Percentiles rank a stretch among this genome's conserved stretches.
Conservation (phyloP, 2,797 vertebrate genomes). For the Spondyliosoma cantharus region DNA sequence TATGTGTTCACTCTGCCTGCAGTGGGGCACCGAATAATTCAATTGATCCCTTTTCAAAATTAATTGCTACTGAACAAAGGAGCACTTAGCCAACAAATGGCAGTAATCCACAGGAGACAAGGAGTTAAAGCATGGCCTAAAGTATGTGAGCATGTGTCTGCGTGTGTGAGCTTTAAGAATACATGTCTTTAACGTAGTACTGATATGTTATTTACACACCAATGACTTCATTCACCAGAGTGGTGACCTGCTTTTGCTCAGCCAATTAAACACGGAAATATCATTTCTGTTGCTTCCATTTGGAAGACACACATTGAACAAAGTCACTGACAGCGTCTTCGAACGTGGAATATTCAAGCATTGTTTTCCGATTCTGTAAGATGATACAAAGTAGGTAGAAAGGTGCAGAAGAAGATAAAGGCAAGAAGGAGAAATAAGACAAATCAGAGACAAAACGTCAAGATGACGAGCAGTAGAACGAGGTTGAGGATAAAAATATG, state of each 20-base stretch:
- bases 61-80: constrained; percentile 61
- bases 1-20: constrained; percentile 34
- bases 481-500: constrained; percentile 11
- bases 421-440: background rate
- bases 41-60: constrained; percentile 59
- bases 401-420: background rate
- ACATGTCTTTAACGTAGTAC: background rate
- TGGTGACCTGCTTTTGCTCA: constrained; percentile 39
- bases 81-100: constrained; percentile 59
- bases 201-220: constrained; percentile 39
- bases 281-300: background rate
- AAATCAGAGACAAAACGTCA: background rate
- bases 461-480: constrained; percentile 9
- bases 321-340: background rate
- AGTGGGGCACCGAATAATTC: constrained; percentile 27
- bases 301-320: background rate
- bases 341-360: background rate
- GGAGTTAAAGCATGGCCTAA: constrained; percentile 26
- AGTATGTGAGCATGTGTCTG: background rate
- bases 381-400: background rate
- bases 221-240: constrained; percentile 29
- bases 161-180: constrained; percentile 18
- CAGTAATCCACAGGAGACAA: constrained; percentile 50
- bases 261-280: constrained; percentile 5
- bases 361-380: background rate